Evolutionary conservation across 2,888 invertebrate genomes (phyloP).

Genomic region (Eupithecia subumbrata): DNA sequence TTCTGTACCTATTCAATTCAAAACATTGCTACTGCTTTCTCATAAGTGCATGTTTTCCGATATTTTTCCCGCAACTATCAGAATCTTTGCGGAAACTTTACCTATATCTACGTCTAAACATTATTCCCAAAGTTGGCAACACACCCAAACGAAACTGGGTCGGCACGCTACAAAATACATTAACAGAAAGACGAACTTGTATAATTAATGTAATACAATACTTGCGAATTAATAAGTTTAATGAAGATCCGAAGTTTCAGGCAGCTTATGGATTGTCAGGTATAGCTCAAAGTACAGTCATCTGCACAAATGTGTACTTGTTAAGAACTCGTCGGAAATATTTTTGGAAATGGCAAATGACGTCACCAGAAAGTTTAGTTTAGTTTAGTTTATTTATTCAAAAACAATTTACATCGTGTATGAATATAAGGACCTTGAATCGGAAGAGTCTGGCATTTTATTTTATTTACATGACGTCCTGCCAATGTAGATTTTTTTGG

Average conservation of each 20-base stretch:
- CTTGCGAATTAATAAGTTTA: conserved; percentile 51
- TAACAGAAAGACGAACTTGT: conserved; percentile 65
- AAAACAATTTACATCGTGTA: too few relatives aligned
- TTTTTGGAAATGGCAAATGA: neutral
- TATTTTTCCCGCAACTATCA: conserved; percentile 4
- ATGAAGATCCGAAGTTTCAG: conserved; percentile 24
- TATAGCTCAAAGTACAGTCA: neutral
- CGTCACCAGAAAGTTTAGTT: neutral
- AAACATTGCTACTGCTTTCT: neutral
- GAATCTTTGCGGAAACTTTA: neutral
- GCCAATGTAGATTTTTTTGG: too few relatives aligned
- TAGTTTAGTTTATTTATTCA: too few relatives aligned
- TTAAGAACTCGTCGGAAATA: neutral
- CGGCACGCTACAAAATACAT: conserved; percentile 61
- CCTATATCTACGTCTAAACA: conserved; percentile 22
- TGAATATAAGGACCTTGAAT: too few relatives aligned
- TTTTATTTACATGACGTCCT: too few relatives aligned
- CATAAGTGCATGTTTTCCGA: neutral
- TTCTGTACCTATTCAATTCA: neutral
- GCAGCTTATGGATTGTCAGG: conserved; percentile 15
- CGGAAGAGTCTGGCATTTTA: too few relatives aligned
- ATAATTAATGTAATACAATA: conserved; percentile 67
- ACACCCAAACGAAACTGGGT: conserved; percentile 60
- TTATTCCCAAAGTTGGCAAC: conserved; percentile 51
- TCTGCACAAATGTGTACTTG: neutral